Base-by-base conservation (phyloP, 2,888 invertebrate genomes). In the Mongoloraphidia duomilia region DNA sequence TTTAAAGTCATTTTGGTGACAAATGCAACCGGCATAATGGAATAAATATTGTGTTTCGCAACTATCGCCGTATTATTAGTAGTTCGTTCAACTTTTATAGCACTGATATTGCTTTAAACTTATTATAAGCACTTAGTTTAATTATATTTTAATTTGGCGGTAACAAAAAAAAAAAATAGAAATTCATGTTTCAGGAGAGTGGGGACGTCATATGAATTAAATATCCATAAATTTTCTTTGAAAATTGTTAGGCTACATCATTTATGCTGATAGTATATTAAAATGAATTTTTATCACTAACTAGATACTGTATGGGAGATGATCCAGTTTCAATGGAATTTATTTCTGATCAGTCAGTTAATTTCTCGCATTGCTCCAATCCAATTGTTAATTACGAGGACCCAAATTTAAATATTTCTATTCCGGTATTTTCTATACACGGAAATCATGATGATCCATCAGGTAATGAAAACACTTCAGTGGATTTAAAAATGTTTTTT, bases 381-480 rank as follows among this genome's bases (percentile, higher is more conserved):
- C 77, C 80, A 12, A 68, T 69, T 6, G 84, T 93, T 0, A 98
- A 97, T 64, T 97, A 90, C 65, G 87, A 94, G 70, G 95, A 97
- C 72, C 87, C 89, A 0, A 93, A 98, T 69, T 68, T 96, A 36
- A 97, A 96, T 64, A 76, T 99, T 43, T 80, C 86, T 0, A 80
- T 93, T 60, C 98, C 98, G 0, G 80, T 98, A 45, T 87, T 94
- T 63, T 91, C 94, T 0, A 95, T 98, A 59, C 96, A 98, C 68
- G 98, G 98, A 49, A 98, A 98, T 68, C 97, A 99, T 64, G 98
- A 99, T 67, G 97, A 98, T 68, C 94, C 91, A 9, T 82, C 79
- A 41, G 82, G 81, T 14, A 69, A 68, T 52, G 47, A 47, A 39
- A 44, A 44, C 3, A 8, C 6, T 26, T 39, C 13, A 39, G 12